These are phyloP conservation scores for Sebastes goodei DNA, from an alignment of 2,797 vertebrate genomes.

Conservation along the genomic window DNA sequence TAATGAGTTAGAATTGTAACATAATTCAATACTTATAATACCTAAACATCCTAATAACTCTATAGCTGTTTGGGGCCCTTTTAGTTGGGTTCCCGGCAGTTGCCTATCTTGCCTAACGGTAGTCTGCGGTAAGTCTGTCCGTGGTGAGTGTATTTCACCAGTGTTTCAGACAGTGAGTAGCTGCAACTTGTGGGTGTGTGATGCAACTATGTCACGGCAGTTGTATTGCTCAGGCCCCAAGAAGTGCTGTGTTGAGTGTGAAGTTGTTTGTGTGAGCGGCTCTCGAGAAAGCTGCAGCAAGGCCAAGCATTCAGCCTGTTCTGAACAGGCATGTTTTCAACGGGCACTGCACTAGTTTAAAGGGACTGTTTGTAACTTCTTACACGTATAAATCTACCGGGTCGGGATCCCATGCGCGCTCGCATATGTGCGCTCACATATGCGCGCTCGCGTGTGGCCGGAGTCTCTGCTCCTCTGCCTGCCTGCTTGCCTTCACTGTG, in stretches of 20 bases:
- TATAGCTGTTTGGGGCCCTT: background rate
- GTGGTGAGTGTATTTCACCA: background rate
- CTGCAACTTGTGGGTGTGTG: background rate
- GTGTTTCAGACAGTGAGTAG: background rate
- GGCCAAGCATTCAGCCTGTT: background rate
- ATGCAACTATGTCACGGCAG: background rate
- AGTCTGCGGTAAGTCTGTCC: background rate
- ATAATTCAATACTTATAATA: background rate
- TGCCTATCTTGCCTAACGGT: background rate
- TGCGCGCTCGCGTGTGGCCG: too few species aligned
- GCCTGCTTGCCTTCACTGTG: too few species aligned
- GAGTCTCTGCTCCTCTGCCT: too few species aligned
- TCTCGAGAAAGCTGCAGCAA: background rate
- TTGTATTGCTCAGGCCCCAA: background rate
- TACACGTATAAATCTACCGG: too few species aligned
- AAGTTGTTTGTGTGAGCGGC: background rate
- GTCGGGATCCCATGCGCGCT: too few species aligned
- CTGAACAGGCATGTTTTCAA: background rate
- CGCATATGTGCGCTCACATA: too few species aligned
- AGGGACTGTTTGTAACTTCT: too few species aligned
- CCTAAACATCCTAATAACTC: background rate
- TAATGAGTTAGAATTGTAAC: background rate
- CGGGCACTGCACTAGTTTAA: background rate
- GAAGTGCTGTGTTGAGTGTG: background rate
- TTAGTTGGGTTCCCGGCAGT: background rate